A percentile compares a stretch with the other conserved stretches of the same genome.
These are phyloP conservation scores for Ceyx cyanopectus DNA, from an alignment of 2,113 vertebrate genomes.

Conservation along the genomic window DNA sequence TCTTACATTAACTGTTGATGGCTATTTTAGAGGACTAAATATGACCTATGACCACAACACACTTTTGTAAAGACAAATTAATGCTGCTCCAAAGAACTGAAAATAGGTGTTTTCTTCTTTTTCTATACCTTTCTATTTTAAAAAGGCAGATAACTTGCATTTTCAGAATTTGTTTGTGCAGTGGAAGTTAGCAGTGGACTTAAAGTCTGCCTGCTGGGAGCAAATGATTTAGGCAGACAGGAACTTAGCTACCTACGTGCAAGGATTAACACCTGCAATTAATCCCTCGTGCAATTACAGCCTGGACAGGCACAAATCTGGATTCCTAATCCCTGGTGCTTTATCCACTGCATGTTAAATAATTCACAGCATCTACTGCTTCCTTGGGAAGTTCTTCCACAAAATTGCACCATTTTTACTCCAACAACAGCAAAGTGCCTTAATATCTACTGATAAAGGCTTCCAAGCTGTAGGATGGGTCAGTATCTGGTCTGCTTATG, in stretches of 20 bases:
- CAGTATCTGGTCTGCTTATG: neutral
- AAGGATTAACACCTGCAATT: slow-evolving; percentile 24
- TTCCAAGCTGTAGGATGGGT: neutral
- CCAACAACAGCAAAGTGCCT: neutral
- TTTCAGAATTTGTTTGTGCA: neutral
- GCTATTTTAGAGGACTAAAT: neutral
- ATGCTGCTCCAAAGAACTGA: neutral
- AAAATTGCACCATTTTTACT: neutral
- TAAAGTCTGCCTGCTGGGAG: neutral
- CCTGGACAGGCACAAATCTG: neutral
- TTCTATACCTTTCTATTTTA: neutral
- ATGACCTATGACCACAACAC: neutral
- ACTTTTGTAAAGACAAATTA: neutral
- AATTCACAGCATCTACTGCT: neutral
- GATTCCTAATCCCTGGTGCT: neutral
- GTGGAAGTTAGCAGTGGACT: neutral
- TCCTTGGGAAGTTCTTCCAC: neutral
- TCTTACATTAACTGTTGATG: neutral
- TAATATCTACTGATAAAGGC: neutral
- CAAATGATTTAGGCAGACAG: neutral
- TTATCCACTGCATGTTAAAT: neutral
- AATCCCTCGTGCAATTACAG: neutral
- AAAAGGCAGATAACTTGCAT: neutral
- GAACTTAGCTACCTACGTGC: neutral
- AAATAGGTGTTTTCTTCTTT: neutral